Percentiles rank a stretch among this genome's conserved stretches.
phyloP scores from a whole-genome alignment of 2,888 invertebrate genomes.

The Standfussiana lucernea region DNA sequence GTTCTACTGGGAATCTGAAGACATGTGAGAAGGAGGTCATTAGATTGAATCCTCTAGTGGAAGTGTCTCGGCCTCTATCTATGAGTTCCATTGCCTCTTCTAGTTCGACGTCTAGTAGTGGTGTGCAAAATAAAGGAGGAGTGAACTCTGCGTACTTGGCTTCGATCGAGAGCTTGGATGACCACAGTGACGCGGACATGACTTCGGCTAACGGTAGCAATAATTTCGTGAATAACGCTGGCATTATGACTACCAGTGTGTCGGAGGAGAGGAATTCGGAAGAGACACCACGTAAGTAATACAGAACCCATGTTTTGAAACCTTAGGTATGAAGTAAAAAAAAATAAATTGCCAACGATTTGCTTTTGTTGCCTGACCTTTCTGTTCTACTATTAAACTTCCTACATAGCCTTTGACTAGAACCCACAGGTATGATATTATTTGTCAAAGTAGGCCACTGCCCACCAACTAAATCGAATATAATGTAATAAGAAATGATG shows the following conservation, averaged over 20 bases:
- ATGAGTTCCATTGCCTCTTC: slow-evolving; percentile 95
- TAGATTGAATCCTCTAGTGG: slow-evolving; percentile 89
- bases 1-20: slow-evolving; percentile 87
- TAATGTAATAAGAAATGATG: neutral
- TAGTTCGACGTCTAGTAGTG: slow-evolving; percentile 92
- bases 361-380: neutral
- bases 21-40: slow-evolving; percentile 84
- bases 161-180: slow-evolving; percentile 96
- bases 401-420: neutral
- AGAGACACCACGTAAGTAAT: slow-evolving; percentile 81
- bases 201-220: slow-evolving; percentile 87
- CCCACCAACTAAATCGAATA: neutral
- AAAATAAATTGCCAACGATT: neutral
- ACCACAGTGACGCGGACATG: slow-evolving; percentile 94
- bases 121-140: slow-evolving; percentile 91
- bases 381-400: neutral
- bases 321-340: neutral
- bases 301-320: neutral
- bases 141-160: slow-evolving; percentile 95
- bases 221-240: slow-evolving; percentile 84
- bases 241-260: slow-evolving; percentile 79
- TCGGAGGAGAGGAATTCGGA: slow-evolving; percentile 82
- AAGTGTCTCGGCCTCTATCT: slow-evolving; percentile 93
- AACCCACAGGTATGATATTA: neutral
- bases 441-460: neutral